Evolutionary conservation across 1,140 invertebrate genomes (phyloP).

Genomic region (Coenobita brevimanus): DNA sequence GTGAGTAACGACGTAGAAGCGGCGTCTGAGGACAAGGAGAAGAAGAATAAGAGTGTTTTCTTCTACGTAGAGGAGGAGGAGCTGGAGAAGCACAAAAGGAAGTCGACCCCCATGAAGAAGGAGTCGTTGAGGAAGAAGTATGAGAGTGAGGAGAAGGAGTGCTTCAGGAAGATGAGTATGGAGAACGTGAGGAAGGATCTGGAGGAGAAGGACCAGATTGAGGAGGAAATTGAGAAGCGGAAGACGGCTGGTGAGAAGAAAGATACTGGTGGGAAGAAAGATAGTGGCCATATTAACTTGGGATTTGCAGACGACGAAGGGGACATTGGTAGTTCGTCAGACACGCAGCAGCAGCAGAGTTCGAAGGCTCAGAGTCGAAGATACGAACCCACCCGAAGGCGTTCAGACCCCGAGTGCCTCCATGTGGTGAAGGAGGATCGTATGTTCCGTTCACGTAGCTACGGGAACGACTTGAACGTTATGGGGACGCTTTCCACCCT

Average conservation of each 20-base stretch:
- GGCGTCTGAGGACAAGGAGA: not conserved
- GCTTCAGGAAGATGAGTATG: no score
- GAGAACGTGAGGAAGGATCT: not conserved
- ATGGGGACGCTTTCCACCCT: not conserved
- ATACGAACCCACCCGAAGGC: not conserved
- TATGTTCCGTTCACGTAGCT: conserved; percentile 17
- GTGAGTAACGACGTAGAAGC: not conserved
- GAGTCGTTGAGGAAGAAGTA: no score
- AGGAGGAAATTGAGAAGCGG: not conserved
- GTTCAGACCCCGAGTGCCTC: conserved; percentile 34
- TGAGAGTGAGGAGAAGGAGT: no score
- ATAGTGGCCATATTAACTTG: conserved; percentile 30
- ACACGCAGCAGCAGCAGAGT: no score
- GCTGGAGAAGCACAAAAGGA: not conserved
- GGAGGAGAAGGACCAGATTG: not conserved
- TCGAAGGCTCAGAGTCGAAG: not conserved
- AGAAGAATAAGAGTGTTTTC: conserved; percentile 31
- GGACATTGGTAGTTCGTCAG: not conserved
- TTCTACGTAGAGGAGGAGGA: conserved; percentile 42
- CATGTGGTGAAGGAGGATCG: not conserved
- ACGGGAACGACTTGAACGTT: conserved; percentile 7
- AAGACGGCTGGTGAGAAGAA: no score
- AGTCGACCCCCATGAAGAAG: no score
- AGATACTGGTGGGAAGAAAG: not conserved
- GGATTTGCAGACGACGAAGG: conserved; percentile 30